Base-by-base conservation (phyloP, 2,113 vertebrate genomes). In the Ammodramus savannarum region DNA sequence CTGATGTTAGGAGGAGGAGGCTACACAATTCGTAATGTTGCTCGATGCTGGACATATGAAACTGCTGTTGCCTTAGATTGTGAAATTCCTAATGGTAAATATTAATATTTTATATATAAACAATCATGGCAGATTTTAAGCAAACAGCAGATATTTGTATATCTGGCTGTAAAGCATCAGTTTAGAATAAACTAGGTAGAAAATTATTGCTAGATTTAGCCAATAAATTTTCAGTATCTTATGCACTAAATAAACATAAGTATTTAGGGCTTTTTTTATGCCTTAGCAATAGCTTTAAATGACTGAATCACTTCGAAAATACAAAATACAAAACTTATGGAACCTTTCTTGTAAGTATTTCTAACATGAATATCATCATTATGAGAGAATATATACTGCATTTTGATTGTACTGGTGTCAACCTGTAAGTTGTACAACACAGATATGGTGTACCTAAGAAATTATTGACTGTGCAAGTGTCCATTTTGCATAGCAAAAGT, bases 1-100 rank as follows among this genome's bases (percentile, higher is more conserved):
- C 96, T 98, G 88, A 98, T 98, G 98, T 97, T 98, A 65, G 98
- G 98, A 51, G 98, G 98, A 93, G 98, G 98, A 57, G 98, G 98
- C 41, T 98, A 98, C 36, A 98, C 98, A 7, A 98, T 98, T 77
- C 98, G 98, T 29, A 98, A 98, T 13, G 98, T 98, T 73, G 98
- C 98, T 94, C 98, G 98, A 26, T 98, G 98, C 84, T 98, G 98
- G 98, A 98, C 98, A 0, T 98, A 98, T 10, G 98, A 98, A 93
- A 98, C 98, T 75, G 98, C 98, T 75, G 98, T 98, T 88, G 98
- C 98, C 89, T 97, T 98, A 68, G 98, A 98, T 36, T 98, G 98
- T 95, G 98, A 98, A 89, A 98, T 98, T 88, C 98, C 98, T 63
- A 98, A 98, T 90, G 98, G 98, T 98, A 96, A 97, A 93, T 96